Percentiles rank a stretch among this genome's conserved stretches.
These are phyloP conservation scores for Sturnus vulgaris DNA, from an alignment of 2,113 vertebrate species.

Conservation along the genomic window DNA sequence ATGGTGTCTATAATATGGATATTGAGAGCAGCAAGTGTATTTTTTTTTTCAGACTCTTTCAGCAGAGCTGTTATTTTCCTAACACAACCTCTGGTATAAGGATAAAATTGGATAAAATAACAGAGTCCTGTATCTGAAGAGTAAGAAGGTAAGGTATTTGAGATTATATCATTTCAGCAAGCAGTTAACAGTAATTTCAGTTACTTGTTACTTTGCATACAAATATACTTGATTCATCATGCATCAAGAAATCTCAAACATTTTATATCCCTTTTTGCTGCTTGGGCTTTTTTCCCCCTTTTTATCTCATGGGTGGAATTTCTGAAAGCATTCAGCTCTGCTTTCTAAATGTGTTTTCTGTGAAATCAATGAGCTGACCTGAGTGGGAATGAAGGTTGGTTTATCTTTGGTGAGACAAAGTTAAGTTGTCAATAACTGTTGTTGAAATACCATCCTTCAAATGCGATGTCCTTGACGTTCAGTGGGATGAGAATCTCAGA, in stretches of 20 bases:
- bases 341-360: constrained; percentile 33
- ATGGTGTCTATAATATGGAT: background rate
- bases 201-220: background rate
- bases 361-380: constrained; percentile 41
- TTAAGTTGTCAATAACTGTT: constrained; percentile 38
- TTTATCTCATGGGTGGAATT: constrained; percentile 4
- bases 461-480: constrained; percentile 36
- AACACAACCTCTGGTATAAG: background rate
- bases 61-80: background rate
- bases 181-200: background rate
- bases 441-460: constrained; percentile 23
- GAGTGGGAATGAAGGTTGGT: constrained; percentile 49
- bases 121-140: background rate
- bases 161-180: background rate
- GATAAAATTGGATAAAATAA: background rate
- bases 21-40: background rate
- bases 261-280: background rate
- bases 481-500: constrained; percentile 48
- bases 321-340: background rate
- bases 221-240: background rate
- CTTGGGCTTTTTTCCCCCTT: background rate
- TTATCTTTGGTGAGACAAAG: constrained; percentile 50
- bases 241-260: background rate
- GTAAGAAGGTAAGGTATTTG: background rate
- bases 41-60: background rate